These are phyloP conservation scores for Clarias magur DNA, from an alignment of 2,113 vertebrate genomes.

Conservation along the genomic window DNA sequence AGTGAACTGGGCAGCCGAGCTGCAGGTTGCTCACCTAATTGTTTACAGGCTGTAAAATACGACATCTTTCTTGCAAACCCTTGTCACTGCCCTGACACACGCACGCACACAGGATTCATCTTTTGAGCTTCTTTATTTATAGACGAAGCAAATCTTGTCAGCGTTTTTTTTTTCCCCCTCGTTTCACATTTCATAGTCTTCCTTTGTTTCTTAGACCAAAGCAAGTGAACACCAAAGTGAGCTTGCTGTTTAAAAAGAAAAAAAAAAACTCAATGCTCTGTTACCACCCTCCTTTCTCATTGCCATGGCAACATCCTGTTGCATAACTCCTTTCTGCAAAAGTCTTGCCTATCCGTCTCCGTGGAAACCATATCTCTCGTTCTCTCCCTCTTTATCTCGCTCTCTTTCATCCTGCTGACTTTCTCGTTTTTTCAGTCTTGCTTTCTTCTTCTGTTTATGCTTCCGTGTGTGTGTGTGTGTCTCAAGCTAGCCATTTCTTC, in stretches of 20 bases:
- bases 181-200: neutral
- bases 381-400: constrained; percentile 15
- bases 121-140: constrained; percentile 29
- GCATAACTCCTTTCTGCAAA: constrained; percentile 67
- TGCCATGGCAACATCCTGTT: constrained; percentile 70
- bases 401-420: constrained; percentile 18
- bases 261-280: neutral
- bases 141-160: constrained; percentile 12
- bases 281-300: constrained; percentile 47
- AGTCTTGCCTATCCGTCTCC: constrained; percentile 69
- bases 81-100: neutral
- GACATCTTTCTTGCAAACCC: neutral
- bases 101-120: neutral
- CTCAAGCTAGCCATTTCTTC: neutral
- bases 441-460: neutral
- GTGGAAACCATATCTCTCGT: constrained; percentile 63
- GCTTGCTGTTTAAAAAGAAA: neutral
- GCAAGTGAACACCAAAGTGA: neutral
- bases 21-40: neutral
- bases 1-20: neutral
- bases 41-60: constrained; percentile 3
- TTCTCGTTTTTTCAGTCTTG: neutral
- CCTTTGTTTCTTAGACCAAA: neutral
- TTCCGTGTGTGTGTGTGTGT: neutral
- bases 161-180: neutral